Percentiles rank a stretch among this genome's conserved stretches.
Conservation (phyloP, 2,113 vertebrate genomes). For the Prionailurus bengalensis region DNA sequence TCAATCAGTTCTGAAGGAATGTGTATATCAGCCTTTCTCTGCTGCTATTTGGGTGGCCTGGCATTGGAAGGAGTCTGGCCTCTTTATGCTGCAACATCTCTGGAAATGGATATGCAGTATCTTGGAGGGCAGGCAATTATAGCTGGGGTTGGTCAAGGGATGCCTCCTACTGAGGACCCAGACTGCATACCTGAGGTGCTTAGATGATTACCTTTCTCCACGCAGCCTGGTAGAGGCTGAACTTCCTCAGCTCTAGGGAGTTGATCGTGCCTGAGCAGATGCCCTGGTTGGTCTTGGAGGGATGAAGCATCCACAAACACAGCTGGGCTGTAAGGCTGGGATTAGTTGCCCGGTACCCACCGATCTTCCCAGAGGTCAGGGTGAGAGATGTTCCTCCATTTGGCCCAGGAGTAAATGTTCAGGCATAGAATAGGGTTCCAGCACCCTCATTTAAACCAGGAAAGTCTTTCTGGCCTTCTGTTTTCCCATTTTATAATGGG, state of each 20-base stretch:
- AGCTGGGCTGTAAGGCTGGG: background rate
- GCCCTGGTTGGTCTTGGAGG: background rate
- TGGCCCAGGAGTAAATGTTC: background rate
- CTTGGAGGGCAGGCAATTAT: background rate
- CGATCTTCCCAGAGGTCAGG: background rate
- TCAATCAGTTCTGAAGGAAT: background rate
- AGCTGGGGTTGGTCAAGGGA: background rate
- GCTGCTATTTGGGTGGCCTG: background rate
- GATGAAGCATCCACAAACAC: background rate
- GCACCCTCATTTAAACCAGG: constrained; percentile 1
- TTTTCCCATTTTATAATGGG: constrained; percentile 50
- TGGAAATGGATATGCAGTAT: background rate
- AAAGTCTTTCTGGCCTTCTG: background rate
- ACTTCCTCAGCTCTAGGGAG: background rate
- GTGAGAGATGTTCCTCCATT: background rate
- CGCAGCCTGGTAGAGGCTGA: background rate
- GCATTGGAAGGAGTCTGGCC: background rate
- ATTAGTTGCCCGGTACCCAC: background rate
- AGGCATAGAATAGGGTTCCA: background rate
- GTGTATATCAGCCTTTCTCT: background rate
- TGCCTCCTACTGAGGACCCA: background rate
- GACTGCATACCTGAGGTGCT: background rate
- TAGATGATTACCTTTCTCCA: background rate
- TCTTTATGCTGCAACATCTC: background rate
- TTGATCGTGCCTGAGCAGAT: background rate